These are phyloP conservation scores for Tenthredo livida DNA, from an alignment of 2,888 invertebrate species.

Conservation along the genomic window DNA sequence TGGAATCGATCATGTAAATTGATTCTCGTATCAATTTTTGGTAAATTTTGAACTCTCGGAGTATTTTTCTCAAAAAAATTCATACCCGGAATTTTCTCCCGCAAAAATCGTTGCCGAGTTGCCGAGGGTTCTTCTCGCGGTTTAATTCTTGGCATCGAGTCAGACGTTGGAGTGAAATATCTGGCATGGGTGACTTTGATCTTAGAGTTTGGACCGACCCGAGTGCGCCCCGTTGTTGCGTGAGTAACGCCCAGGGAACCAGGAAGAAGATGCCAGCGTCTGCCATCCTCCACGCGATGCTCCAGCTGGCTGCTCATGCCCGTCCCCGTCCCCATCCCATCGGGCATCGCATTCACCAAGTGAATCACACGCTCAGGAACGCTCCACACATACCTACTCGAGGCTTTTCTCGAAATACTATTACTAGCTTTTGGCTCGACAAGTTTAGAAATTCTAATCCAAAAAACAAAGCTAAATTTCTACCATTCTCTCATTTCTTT, in stretches of 20 bases:
- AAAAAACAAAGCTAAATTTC: neutral
- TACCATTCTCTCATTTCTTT: neutral
- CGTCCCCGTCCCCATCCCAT: constrained; percentile 9
- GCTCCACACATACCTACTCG: neutral
- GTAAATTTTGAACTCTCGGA: too few relatives aligned
- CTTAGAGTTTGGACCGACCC: constrained; percentile 56
- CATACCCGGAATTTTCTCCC: constrained; percentile 23
- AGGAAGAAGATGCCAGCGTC: constrained; percentile 61
- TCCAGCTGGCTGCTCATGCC: constrained; percentile 35
- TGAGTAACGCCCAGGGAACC: constrained; percentile 59
- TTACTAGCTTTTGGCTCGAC: constrained; percentile 53
- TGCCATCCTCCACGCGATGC: constrained; percentile 51
- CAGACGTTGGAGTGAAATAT: constrained; percentile 69
- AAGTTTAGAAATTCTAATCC: neutral
- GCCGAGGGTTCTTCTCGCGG: constrained; percentile 61
- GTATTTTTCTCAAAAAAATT: neutral
- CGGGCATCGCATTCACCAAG: constrained; percentile 35
- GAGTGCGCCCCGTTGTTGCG: constrained; percentile 42
- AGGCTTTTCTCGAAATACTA: constrained; percentile 65
- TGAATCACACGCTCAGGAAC: constrained; percentile 36
- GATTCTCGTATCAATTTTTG: too few relatives aligned
- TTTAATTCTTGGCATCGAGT: constrained; percentile 67
- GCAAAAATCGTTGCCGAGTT: neutral
- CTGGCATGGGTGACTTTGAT: constrained; percentile 69
- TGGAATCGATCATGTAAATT: too few relatives aligned